Conservation (phyloP, 2,888 invertebrate genomes). For the Litoditis marina region DNA sequence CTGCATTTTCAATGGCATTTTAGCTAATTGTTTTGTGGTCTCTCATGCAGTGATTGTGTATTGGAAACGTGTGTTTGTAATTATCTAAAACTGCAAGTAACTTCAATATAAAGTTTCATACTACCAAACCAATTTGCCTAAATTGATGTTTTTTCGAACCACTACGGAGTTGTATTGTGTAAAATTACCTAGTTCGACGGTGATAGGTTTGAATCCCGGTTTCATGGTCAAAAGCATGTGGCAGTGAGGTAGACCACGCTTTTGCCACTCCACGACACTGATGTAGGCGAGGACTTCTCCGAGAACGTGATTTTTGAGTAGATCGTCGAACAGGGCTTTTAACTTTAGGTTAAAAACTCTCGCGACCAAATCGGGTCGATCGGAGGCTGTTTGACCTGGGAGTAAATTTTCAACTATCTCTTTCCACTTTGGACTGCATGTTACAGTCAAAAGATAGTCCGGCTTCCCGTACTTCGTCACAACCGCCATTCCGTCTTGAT, state of each 20-base stretch:
- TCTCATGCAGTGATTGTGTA: no score
- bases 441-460: conserved; percentile 60
- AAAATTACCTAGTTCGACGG: neutral
- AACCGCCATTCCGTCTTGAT: no score
- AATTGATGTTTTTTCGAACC: no score
- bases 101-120: no score
- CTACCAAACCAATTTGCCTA: no score
- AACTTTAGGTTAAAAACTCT: conserved; percentile 52
- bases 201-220: conserved; percentile 48
- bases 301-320: conserved; percentile 37
- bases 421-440: conserved; percentile 59
- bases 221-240: conserved; percentile 44
- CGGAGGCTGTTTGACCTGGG: conserved; percentile 22
- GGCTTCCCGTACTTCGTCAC: no score
- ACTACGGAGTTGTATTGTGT: neutral
- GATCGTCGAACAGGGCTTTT: conserved; percentile 35
- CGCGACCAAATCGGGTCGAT: conserved; percentile 51
- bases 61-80: no score
- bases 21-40: no score
- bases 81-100: no score
- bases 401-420: conserved; percentile 47
- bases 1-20: neutral
- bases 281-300: conserved; percentile 40
- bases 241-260: conserved; percentile 57
- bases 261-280: conserved; percentile 58